A percentile compares a stretch with the other conserved stretches of the same genome.
These are phyloP conservation scores for Caenorhabditis uteleia DNA, from an alignment of 2,888 invertebrate genomes.

Conservation along the genomic window DNA sequence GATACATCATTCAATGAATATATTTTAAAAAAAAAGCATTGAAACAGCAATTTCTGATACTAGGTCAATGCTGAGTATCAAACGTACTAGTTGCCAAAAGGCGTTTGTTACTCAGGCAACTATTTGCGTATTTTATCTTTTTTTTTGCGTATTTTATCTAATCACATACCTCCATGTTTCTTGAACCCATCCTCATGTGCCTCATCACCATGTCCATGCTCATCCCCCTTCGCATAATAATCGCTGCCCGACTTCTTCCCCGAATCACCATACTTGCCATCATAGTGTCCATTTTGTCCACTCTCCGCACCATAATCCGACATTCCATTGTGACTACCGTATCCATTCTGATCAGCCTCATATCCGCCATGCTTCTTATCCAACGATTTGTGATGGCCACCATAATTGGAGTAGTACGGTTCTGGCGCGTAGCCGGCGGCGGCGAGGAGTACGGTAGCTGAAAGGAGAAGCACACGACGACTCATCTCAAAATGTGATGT, in stretches of 20 bases:
- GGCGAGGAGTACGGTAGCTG: conserved; percentile 18
- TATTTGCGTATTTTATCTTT: no score
- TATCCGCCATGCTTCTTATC: conserved; percentile 37
- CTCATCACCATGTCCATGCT: conserved; percentile 38
- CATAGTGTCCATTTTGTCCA: conserved; percentile 33
- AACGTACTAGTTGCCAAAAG: no score
- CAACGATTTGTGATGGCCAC: conserved; percentile 22
- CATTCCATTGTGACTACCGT: conserved; percentile 30
- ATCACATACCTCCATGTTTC: conserved; percentile 40
- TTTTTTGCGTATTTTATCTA: no score
- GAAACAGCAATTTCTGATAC: no score
- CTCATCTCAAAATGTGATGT: no score
- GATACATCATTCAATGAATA: no score
- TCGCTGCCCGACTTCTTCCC: conserved; percentile 24
- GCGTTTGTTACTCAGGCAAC: no score
- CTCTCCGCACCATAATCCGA: conserved; percentile 23
- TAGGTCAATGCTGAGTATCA: no score
- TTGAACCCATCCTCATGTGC: conserved; percentile 38
- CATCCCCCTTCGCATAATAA: conserved; percentile 40
- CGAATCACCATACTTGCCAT: conserved; percentile 36
- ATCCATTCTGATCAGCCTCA: conserved; percentile 30
- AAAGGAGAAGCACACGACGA: conserved; percentile 16
- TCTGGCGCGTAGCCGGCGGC: conserved; percentile 22
- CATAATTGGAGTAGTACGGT: conserved; percentile 33
- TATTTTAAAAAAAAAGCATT: no score